Evolutionary conservation across 2,888 invertebrate species (phyloP).

Genomic region (Campoplex capitator): DNA sequence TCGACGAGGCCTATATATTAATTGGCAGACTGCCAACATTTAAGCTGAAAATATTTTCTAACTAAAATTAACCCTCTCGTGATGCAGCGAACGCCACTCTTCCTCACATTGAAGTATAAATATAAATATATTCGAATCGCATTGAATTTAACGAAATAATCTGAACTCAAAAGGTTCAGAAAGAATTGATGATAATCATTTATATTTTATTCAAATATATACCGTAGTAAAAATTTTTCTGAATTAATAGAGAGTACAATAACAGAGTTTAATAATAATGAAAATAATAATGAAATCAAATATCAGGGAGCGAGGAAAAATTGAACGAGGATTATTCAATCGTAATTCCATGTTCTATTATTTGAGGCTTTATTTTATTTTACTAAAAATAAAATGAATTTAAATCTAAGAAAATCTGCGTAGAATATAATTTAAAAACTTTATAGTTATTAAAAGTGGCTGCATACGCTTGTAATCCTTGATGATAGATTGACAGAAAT

Average conservation of each 20-base stretch:
- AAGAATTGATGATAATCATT: not conserved
- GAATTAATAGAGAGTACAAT: not conserved
- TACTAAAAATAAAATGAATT: too few species aligned
- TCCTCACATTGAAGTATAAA: not conserved
- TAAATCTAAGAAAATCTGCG: not conserved
- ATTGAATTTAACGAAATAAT: not conserved
- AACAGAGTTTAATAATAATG: too few species aligned
- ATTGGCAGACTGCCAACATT: slow-evolving; percentile 37
- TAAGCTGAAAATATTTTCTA: slow-evolving; percentile 9
- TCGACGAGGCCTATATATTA: slow-evolving; percentile 40
- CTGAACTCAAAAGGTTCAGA: not conserved
- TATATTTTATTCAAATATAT: not conserved
- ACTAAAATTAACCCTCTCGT: slow-evolving; percentile 6
- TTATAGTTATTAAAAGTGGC: not conserved
- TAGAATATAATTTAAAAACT: not conserved
- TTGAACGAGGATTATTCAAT: too few species aligned
- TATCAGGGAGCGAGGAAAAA: too few species aligned
- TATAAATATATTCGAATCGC: not conserved
- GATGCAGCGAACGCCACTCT: not conserved
- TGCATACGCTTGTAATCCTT: not conserved
- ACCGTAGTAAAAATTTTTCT: not conserved
- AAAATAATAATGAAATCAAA: too few species aligned
- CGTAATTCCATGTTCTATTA: too few species aligned
- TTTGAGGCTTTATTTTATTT: too few species aligned
- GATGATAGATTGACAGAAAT: not conserved